A percentile compares a stretch with the other conserved stretches of the same genome.
phyloP scores from a whole-genome alignment of 23 tunicate species.

The Pegea sp. region DNA sequence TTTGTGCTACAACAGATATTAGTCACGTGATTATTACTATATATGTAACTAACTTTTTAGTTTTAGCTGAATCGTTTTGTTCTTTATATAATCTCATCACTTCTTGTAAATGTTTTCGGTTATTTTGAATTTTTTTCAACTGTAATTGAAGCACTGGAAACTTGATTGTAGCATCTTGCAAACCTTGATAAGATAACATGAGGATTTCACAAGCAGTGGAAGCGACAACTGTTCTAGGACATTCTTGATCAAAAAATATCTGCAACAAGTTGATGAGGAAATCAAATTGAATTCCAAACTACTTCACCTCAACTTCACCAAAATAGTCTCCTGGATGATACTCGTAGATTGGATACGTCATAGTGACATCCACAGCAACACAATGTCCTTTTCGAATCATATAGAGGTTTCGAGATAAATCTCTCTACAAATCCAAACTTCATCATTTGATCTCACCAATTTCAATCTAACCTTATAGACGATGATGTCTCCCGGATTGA shows the following conservation, averaged over 20 bases:
- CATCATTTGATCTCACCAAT: too few species aligned
- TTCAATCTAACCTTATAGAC: constrained; percentile 52
- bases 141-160: constrained; percentile 47
- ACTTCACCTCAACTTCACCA: constrained; percentile 66
- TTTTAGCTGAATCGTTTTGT: too few species aligned
- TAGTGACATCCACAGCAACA: constrained; percentile 29
- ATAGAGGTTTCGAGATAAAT: constrained; percentile 49
- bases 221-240: constrained; percentile 71
- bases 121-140: constrained; percentile 22
- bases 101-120: too few species aligned
- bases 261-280: constrained; percentile 5
- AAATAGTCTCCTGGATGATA: constrained; percentile 70
- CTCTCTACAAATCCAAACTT: too few species aligned
- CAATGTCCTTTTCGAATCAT: constrained; percentile 82
- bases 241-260: constrained; percentile 46
- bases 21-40: too few species aligned
- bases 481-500: constrained; percentile 49
- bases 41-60: too few species aligned
- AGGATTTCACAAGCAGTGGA: constrained; percentile 65
- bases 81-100: too few species aligned
- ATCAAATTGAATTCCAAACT: not conserved
- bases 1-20: too few species aligned
- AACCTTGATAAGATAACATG: constrained; percentile 21
- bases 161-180: constrained; percentile 26
- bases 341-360: constrained; percentile 27